Base-by-base conservation (phyloP, 1,140 invertebrate species). In the Drosophila sechellia region DNA sequence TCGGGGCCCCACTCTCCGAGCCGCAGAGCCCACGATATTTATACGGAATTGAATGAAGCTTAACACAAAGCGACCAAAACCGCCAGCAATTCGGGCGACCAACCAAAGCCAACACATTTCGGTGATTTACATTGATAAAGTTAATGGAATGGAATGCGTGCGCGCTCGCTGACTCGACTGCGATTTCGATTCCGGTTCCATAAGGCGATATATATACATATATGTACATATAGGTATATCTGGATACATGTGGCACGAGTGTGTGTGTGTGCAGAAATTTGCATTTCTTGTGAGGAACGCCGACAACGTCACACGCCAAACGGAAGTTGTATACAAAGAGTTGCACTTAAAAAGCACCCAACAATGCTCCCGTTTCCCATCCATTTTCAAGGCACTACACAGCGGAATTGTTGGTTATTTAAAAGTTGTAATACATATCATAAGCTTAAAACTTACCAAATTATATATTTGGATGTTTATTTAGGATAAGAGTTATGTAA, bases 291-390 rank as follows among this genome's bases (percentile, higher is more conserved):
- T 39, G 40, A 46, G 66, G 57, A 50, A 22, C 39, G 73, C 37
- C 48, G 72, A 55, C 43, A 46, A 27, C 75, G 79, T 87, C 79
- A 84, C 84, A 89, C 84, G 84, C 84, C 85, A 89, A 84, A 77
- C 84, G 84, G 85, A 89, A 90, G 84, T 89, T 89, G 84, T 87
- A 89, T 89, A 89, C 84, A 89, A 89, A 89, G 85, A 89, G 84
- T 90, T 89, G 79, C 84, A 89, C 85, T 89, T 79, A 84, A 84
- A 87, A 76, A 71, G 79, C 55, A 65, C 61, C 79, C 83, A 66
- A 52, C 45, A 76, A 87, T 76, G 79, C 76, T 72, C 40, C 73
- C 74, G 35, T 64, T 74, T 63, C 43, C 70, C 73, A 87, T 79
- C 79, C 52, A 76, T 86, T 84, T 81, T 75, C 66, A 56, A 70